Evolutionary conservation across 2,797 vertebrate genomes (phyloP), one percentile per base, ranked within the genome.

Genomic region (Enteromius argenteus): DNA sequence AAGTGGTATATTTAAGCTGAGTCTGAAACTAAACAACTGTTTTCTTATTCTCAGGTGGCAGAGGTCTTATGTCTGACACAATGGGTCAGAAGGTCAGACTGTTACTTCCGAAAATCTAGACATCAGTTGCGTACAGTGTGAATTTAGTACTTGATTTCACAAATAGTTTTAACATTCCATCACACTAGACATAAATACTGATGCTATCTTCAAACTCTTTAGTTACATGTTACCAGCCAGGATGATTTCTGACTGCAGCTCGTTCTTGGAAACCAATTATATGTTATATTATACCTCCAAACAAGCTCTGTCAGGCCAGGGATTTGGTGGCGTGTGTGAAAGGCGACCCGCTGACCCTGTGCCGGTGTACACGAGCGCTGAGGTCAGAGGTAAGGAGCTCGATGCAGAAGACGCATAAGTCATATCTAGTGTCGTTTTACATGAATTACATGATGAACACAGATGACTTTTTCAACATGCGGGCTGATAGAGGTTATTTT

Each of bases 281-380:
- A 75, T 58, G 53, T 78, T 72, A 72, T 83, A 86, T 86, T 86
- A 84, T 85, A 76, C 69, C 71, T 83, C 49, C 83, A 85, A 86
- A 88, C 86, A 87, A 76, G 78, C 30, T 42, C 69, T 37, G 77
- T 4, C 69, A 67, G 71, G 58, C 68, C 69, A 64, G 66, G 53
- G 37, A 35, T 39, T 64, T 60, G 58, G 1, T 73, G 37, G 35
- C 51, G 19, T 69, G 32, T 82, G 78, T 84, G 73, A 80, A 87
- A 86, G 86, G 79, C 84, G 84, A 89, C 78, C 79, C 30, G 3
- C 10, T 84, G 87, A 85, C 80, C 83, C 85, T 73, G 39, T 21
- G 64, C 17, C 15, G 62, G 75, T 9, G 39, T 83, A 27, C 11
- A 39, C 13, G 2, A 84, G 37, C 15, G 15, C 62, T 35, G 67